Base-by-base conservation (phyloP, 2,888 invertebrate species). In the Trypoxylon attenuatum region DNA sequence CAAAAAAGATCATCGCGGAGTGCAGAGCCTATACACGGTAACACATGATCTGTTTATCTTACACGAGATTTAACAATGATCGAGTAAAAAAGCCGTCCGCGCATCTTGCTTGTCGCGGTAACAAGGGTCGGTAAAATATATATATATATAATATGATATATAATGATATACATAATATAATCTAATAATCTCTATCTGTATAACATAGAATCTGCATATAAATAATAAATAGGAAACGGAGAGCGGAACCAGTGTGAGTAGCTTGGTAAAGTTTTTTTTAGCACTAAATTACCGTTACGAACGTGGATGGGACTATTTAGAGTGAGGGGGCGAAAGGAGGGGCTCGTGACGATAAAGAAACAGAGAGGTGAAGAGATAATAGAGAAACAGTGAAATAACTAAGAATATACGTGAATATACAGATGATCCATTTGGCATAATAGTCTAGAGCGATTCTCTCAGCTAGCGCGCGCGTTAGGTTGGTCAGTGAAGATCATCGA, bases 401-500 rank as follows among this genome's bases (percentile, higher is more conserved):
- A 78, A 78, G 70, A 70, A 72, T 79, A 73, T 62, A 60, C 53
- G 52, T 79, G 79, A 83, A 83, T 82, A 77, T 82, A 82, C 81
- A 83, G 73, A 72, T 76, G 77, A 74, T 79, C 81, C 79, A 77
- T 81, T 82, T 82, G 84, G 84, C 84, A 82, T 83, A 82, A 74
- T 81, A 76, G 69, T 84, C 79, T 79, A 82, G 78, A 76, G 76
- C 59, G 67, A n/a, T 77, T 70, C 55, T 55, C 67, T 62, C 59
- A 56, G 75, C 79, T 82, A 81, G 74, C 73, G 71, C 72, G 74
- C 73, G 71, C 72, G 67, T 71, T 75, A 63, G 61, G 64, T 71
- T 63, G 81, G 84, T 93, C 92, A 93, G 89, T 92, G 92, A 84
- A 93, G 90, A 88, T 92, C 92, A 83, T 91, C 91, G 72, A 92